phyloP scores from a whole-genome alignment of 2,113 vertebrate species.

The Elgaria multicarinata region DNA sequence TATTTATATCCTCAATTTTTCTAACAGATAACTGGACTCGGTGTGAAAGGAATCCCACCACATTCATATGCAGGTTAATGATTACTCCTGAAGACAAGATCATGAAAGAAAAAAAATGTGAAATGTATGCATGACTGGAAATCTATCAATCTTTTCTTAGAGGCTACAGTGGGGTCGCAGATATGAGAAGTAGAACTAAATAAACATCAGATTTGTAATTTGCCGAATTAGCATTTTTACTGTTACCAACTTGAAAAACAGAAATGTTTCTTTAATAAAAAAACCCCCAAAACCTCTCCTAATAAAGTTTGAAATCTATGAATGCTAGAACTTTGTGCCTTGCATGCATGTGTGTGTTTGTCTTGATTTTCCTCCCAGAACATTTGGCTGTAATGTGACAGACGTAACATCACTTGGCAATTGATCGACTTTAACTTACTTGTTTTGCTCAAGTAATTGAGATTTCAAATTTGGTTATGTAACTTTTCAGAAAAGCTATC shows the following conservation, averaged over 20 bases:
- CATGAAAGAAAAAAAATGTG: not conserved
- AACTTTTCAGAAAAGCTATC: not conserved
- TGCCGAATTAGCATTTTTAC: not conserved
- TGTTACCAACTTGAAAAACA: not conserved
- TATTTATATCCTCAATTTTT: conserved; percentile 36
- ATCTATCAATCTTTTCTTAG: conserved; percentile 27
- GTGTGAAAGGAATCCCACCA: conserved; percentile 85
- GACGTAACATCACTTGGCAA: not conserved
- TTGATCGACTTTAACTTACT: conserved; percentile 9
- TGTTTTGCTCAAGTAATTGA: not conserved
- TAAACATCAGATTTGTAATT: not conserved
- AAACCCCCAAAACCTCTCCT: not conserved
- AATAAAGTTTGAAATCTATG: conserved; percentile 44
- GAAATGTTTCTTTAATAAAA: conserved; percentile 9
- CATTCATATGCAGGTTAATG: conserved; percentile 80
- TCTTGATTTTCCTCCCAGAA: not conserved
- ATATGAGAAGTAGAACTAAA: not conserved
- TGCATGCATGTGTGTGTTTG: not conserved
- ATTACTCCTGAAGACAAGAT: not conserved
- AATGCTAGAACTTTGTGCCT: conserved; percentile 25
- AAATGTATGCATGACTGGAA: not conserved
- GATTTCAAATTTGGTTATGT: not conserved
- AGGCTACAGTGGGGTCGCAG: not conserved
- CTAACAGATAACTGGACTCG: conserved; percentile 86
- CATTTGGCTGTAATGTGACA: not conserved